These are phyloP conservation scores for Phyllotis vaccarum DNA, from an alignment of 2,797 vertebrate species.

Conservation along the genomic window DNA sequence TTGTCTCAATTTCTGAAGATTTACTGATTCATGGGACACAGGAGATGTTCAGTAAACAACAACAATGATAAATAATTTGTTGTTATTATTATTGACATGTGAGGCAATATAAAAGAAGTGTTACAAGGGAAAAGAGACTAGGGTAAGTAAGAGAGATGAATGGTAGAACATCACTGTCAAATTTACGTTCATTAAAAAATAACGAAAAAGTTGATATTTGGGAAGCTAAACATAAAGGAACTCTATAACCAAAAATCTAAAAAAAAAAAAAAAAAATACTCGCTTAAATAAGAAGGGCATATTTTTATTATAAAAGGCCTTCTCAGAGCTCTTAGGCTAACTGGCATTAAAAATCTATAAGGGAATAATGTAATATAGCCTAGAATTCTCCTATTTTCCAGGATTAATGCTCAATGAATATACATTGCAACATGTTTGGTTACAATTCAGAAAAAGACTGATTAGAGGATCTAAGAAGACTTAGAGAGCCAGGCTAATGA, in stretches of 20 bases:
- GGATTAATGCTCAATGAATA: conserved; percentile 47
- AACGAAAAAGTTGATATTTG: background rate
- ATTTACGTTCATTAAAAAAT: background rate
- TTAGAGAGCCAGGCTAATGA: conserved; percentile 37
- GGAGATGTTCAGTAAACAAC: background rate
- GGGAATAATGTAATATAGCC: background rate
- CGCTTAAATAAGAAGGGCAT: conserved; percentile 9
- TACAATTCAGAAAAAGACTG: background rate
- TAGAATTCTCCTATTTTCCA: background rate
- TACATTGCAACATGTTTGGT: conserved; percentile 7
- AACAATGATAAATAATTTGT: background rate
- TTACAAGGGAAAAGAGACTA: background rate
- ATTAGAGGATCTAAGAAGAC: conserved; percentile 24
- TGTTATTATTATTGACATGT: background rate
- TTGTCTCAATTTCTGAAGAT: background rate
- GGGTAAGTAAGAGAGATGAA: background rate
- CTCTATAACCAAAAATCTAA: background rate
- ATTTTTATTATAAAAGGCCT: conserved; percentile 10
- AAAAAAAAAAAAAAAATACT: background rate
- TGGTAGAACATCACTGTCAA: background rate
- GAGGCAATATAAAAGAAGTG: background rate
- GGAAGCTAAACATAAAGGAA: background rate
- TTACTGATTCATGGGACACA: background rate
- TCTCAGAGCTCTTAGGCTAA: conserved; percentile 29
- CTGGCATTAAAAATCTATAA: conserved; percentile 33